These are phyloP conservation scores for Temnothorax nylanderi DNA, from an alignment of 1,140 invertebrate genomes.

Conservation along the genomic window DNA sequence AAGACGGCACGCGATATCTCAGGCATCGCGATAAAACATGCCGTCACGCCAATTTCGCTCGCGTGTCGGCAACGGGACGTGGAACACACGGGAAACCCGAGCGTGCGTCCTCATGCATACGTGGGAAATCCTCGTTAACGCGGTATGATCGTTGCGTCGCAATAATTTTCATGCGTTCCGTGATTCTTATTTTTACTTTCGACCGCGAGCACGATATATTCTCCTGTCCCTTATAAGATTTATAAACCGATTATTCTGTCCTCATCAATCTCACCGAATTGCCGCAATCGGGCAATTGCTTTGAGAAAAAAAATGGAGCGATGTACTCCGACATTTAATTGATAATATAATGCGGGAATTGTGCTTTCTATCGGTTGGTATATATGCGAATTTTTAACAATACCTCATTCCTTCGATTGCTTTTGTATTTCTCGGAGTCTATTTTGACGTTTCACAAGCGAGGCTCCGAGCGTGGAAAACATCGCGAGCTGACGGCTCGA, in stretches of 20 bases:
- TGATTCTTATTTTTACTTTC: background rate
- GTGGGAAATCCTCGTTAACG: conserved; percentile 40
- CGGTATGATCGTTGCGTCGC: conserved; percentile 14
- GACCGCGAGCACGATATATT: background rate
- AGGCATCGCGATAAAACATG: conserved; percentile 17
- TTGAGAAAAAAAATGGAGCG: background rate
- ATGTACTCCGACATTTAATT: background rate
- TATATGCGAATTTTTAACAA: background rate
- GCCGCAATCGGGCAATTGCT: conserved; percentile 5
- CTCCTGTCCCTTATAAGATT: background rate
- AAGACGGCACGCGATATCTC: conserved; percentile 10
- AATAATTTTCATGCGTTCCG: conserved; percentile 15
- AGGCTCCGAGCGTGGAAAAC: background rate
- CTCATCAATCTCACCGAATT: conserved; percentile 32
- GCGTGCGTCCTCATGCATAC: background rate
- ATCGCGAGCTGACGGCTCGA: background rate
- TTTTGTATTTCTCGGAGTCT: background rate
- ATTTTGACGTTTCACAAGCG: background rate
- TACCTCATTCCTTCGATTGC: background rate
- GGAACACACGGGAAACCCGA: background rate
- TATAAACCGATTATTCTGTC: background rate
- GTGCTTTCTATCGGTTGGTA: background rate
- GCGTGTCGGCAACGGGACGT: background rate
- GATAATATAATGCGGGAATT: background rate
- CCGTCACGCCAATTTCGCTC: conserved; percentile 17